A percentile compares a stretch with the other conserved stretches of the same genome.
phyloP scores from a whole-genome alignment of 1,140 invertebrate genomes.

The Bombus balteatus region DNA sequence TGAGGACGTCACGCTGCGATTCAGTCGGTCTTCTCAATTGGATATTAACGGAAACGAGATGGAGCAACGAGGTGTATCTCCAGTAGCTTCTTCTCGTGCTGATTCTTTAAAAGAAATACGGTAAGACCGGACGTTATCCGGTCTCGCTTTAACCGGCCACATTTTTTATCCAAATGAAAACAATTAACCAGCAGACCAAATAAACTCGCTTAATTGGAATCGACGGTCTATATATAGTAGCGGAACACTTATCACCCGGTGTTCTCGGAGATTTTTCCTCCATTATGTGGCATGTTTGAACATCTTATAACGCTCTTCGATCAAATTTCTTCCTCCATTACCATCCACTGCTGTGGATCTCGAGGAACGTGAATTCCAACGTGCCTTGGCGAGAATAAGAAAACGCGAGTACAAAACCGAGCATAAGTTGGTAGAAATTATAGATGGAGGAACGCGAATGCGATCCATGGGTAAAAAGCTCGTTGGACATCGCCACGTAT shows the following conservation, averaged over 20 bases:
- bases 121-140: neutral
- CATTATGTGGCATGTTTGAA: neutral
- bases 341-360: neutral
- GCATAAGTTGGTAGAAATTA: neutral
- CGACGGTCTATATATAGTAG: neutral
- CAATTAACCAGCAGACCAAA: neutral
- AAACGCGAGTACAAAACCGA: neutral
- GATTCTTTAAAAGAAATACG: no score
- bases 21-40: conserved; percentile 9
- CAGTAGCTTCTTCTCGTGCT: no score
- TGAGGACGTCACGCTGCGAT: conserved; percentile 6
- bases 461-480: neutral
- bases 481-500: neutral
- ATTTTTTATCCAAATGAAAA: neutral
- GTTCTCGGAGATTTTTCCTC: neutral
- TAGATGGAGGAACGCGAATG: no score
- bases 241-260: neutral
- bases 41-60: conserved; percentile 9
- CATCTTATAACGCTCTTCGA: neutral
- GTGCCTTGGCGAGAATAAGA: neutral
- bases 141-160: neutral
- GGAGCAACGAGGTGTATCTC: neutral
- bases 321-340: neutral
- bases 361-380: neutral
- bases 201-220: neutral